Percentiles rank a stretch among this genome's conserved stretches.
Conservation (phyloP, 2,888 invertebrate species). For the Amphimallon solstitiale region DNA sequence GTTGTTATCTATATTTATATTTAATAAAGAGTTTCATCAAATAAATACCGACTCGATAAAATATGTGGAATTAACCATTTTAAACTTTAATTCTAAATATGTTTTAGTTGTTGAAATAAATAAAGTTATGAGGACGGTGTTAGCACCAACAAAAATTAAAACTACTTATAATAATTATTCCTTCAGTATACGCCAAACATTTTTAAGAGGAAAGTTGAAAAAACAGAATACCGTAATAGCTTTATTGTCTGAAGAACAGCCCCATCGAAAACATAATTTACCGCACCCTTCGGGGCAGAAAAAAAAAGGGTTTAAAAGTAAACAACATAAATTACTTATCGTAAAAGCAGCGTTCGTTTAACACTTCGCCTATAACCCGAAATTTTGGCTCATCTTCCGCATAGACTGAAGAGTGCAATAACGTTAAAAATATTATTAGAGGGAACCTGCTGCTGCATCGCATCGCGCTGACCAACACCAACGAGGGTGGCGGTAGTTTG, state of each 20-base stretch:
- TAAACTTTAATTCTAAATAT: too few species aligned
- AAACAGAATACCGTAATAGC: slow-evolving; percentile 11
- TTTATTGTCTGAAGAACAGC: slow-evolving; percentile 10
- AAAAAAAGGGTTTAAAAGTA: slow-evolving; percentile 37
- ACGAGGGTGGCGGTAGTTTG: slow-evolving; percentile 41
- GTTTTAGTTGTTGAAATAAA: too few species aligned
- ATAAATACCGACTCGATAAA: too few species aligned
- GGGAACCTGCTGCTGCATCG: slow-evolving; percentile 41
- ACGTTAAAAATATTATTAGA: slow-evolving; percentile 37
- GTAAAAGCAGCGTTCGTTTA: slow-evolving; percentile 35
- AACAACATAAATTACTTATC: slow-evolving; percentile 38
- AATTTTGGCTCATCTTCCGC: slow-evolving; percentile 32
- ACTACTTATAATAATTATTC: too few species aligned
- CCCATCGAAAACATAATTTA: slow-evolving; percentile 25
- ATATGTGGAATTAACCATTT: too few species aligned
- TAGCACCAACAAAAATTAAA: too few species aligned
- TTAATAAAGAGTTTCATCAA: too few species aligned
- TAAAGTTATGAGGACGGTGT: too few species aligned
- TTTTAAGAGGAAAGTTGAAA: background rate
- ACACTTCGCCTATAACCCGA: slow-evolving; percentile 35
- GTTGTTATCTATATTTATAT: too few species aligned
- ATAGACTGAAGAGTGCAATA: slow-evolving; percentile 16
- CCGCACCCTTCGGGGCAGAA: slow-evolving; percentile 10
- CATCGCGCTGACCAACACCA: slow-evolving; percentile 45
- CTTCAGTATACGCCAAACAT: background rate